These are phyloP conservation scores for Cinclus cinclus DNA, from an alignment of 2,113 vertebrate species.

Conservation along the genomic window DNA sequence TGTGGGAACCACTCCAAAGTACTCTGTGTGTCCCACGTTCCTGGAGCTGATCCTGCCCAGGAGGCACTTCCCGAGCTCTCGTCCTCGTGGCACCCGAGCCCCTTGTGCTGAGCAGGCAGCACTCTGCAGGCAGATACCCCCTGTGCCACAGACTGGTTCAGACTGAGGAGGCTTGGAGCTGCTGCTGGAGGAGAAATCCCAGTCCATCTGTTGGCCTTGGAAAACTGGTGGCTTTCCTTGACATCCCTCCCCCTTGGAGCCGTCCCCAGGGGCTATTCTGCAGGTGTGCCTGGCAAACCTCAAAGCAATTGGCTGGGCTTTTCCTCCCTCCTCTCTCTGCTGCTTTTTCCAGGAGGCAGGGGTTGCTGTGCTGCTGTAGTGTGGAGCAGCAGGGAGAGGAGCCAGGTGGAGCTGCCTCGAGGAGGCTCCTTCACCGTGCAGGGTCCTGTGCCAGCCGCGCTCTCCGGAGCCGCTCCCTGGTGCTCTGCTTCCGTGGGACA, in stretches of 20 bases:
- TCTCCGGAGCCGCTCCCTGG: not conserved
- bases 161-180: not conserved
- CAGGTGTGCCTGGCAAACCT: not conserved
- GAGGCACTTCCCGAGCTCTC: not conserved
- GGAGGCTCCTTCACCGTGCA: not conserved
- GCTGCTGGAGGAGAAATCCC: not conserved
- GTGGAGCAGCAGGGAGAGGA: not conserved
- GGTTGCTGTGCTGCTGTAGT: not conserved
- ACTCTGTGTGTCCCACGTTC: not conserved
- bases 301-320: not conserved
- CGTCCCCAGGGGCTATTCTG: not conserved
- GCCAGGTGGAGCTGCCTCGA: not conserved
- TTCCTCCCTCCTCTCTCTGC: not conserved
- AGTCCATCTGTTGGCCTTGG: not conserved
- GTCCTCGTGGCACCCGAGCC: fast-evolving
- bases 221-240: not conserved
- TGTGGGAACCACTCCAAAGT: not conserved
- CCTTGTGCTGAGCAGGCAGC: not conserved
- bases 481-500: fast-evolving
- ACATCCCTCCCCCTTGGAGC: fast-evolving
- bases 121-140: not conserved
- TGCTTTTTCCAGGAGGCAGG: not conserved
- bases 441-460: fast-evolving
- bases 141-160: not conserved
- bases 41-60: not conserved